Evolutionary conservation across 2,113 vertebrate genomes (phyloP).

Genomic region (Zapus hudsonius): DNA sequence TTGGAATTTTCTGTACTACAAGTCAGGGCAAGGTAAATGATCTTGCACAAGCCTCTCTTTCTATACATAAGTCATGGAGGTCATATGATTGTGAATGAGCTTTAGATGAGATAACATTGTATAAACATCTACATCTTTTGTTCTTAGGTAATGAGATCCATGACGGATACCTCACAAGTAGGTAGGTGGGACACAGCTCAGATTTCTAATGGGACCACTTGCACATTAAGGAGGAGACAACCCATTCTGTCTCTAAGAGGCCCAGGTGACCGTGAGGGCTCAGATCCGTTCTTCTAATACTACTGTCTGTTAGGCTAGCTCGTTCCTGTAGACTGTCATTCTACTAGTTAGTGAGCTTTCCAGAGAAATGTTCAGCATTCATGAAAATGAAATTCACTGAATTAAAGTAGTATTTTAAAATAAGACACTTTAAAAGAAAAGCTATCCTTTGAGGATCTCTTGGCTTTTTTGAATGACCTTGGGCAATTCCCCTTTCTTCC

Average conservation of each 20-base stretch:
- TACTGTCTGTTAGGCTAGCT: background rate
- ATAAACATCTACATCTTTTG: background rate
- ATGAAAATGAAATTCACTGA: background rate
- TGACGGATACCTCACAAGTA: no score
- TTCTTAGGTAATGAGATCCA: background rate
- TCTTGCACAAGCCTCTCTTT: background rate
- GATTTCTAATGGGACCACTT: background rate
- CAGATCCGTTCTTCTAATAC: background rate
- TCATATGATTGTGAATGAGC: background rate
- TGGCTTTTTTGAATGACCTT: background rate
- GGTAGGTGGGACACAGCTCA: background rate
- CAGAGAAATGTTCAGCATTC: background rate
- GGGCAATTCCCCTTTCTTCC: background rate
- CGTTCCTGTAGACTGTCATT: background rate
- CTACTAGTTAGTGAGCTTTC: background rate
- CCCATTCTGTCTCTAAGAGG: background rate
- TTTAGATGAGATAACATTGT: background rate
- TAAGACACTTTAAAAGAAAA: background rate
- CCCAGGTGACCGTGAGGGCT: background rate
- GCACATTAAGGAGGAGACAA: background rate
- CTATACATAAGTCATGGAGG: background rate
- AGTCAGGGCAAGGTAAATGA: background rate
- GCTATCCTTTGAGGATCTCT: background rate
- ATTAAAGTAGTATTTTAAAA: background rate
- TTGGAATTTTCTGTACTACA: background rate